phyloP scores from a whole-genome alignment of 2,888 invertebrate species.

The Neoscelio sp. region DNA sequence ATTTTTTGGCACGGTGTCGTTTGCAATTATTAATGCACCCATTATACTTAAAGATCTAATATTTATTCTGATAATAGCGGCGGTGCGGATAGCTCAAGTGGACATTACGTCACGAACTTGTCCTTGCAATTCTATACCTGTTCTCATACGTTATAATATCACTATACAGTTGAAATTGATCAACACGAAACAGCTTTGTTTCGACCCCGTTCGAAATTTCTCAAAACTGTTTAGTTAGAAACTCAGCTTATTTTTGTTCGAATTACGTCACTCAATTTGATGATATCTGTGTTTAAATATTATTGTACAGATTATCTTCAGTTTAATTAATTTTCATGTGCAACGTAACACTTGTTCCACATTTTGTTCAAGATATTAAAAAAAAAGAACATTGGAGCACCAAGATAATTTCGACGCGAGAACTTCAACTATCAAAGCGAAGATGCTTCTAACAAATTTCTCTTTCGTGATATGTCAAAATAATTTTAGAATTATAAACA shows the following conservation, averaged over 20 bases:
- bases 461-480: no score
- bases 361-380: no score
- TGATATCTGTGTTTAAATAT: constrained; percentile 1
- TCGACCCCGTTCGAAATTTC: not conserved
- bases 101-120: constrained; percentile 1
- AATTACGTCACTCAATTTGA: not conserved
- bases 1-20: no score
- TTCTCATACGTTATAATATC: not conserved
- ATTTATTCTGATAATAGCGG: constrained; percentile 4
- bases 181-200: not conserved
- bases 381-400: no score
- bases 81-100: constrained; percentile 1
- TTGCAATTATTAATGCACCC: not conserved
- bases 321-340: not conserved
- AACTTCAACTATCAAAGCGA: no score
- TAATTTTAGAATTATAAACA: no score
- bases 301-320: not conserved
- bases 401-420: no score
- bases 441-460: no score
- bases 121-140: not conserved
- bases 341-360: no score
- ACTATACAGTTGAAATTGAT: not conserved
- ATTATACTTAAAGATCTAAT: constrained; percentile 5
- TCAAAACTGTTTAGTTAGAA: no score
- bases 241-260: not conserved